phyloP scores from a whole-genome alignment of 1,140 invertebrate genomes.

The Heliconius himera region DNA sequence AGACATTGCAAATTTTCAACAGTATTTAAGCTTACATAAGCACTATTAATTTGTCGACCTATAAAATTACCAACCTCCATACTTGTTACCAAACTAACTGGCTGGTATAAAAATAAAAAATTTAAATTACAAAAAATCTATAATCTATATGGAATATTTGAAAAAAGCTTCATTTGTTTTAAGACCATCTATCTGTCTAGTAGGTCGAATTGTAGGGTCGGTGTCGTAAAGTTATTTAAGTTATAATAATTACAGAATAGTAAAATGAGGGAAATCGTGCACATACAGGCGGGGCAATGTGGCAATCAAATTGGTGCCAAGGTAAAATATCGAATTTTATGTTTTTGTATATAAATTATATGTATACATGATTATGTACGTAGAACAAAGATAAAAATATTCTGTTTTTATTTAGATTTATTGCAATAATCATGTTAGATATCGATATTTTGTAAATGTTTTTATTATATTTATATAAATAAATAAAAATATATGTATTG shows the following conservation, averaged over 20 bases:
- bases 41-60: too few relatives aligned
- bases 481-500: too few relatives aligned
- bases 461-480: too few relatives aligned
- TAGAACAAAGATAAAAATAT: background rate
- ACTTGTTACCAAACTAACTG: background rate
- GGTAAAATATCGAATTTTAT: slow-evolving; percentile 77
- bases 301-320: slow-evolving; percentile 87
- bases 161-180: slow-evolving; percentile 59
- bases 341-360: background rate
- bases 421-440: too few relatives aligned
- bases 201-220: slow-evolving; percentile 51
- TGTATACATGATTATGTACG: too few relatives aligned
- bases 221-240: slow-evolving; percentile 45
- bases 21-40: too few relatives aligned
- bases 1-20: too few relatives aligned
- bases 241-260: slow-evolving; percentile 44
- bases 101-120: background rate
- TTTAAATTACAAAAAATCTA: background rate
- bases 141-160: slow-evolving; percentile 19
- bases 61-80: background rate
- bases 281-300: background rate
- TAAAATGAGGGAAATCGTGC: slow-evolving; percentile 82
- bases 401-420: background rate
- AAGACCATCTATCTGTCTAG: slow-evolving; percentile 55
- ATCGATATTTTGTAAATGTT: too few relatives aligned